Evolutionary conservation across 2,113 vertebrate genomes (phyloP).

Genomic region (Abramis brama): DNA sequence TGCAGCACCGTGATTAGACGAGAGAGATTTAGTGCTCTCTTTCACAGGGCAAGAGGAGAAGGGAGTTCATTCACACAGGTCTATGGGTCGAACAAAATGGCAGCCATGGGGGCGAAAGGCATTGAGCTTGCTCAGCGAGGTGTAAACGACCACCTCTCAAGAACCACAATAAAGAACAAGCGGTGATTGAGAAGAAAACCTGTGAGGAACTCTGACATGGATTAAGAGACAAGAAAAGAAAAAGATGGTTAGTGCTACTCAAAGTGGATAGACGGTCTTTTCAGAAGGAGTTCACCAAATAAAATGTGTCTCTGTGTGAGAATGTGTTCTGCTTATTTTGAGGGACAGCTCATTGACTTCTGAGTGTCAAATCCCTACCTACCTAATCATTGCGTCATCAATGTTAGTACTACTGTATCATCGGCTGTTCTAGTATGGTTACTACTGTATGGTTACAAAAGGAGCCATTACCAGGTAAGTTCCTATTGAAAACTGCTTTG

Average conservation of each 20-base stretch:
- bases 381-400: too few species aligned
- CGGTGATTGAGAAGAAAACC: conserved; percentile 21
- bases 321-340: background rate
- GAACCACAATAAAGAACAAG: conserved; percentile 58
- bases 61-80: conserved; percentile 68
- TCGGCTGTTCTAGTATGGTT: background rate
- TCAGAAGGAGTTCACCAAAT: conserved; percentile 1
- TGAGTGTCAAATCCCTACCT: background rate
- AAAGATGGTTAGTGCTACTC: conserved; percentile 27
- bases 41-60: conserved; percentile 66
- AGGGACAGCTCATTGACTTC: background rate
- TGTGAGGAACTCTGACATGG: conserved; percentile 45
- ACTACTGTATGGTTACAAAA: background rate
- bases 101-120: conserved; percentile 59
- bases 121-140: conserved; percentile 72
- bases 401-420: background rate
- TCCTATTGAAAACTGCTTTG: background rate
- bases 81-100: conserved; percentile 70
- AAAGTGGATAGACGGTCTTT: conserved; percentile 17
- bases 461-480: background rate
- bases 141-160: conserved; percentile 69
- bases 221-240: conserved; percentile 35
- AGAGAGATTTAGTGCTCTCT: conserved; percentile 67
- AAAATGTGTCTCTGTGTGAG: background rate
- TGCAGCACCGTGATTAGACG: conserved; percentile 68